Percentiles rank a stretch among this genome's conserved stretches.
These are phyloP conservation scores for Machimus atricapillus DNA, from an alignment of 2,888 invertebrate genomes.

Conservation along the genomic window DNA sequence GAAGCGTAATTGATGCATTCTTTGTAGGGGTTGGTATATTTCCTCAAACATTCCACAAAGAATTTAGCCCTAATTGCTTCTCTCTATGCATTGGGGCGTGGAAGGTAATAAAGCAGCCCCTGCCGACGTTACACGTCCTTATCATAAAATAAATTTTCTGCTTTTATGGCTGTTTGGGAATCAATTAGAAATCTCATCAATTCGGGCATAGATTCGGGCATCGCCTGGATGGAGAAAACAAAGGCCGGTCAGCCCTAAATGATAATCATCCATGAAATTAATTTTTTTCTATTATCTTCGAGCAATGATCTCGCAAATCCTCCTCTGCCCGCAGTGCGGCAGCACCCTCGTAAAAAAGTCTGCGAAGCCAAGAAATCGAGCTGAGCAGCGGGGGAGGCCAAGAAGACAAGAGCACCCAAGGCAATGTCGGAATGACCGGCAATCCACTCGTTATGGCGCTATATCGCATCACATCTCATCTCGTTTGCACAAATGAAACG, in stretches of 20 bases:
- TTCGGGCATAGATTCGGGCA: background rate
- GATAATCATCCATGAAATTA: conserved; percentile 38
- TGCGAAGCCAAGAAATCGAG: background rate
- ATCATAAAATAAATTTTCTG: conserved; percentile 16
- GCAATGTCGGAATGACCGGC: conserved; percentile 24
- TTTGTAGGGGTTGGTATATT: background rate
- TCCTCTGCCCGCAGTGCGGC: background rate
- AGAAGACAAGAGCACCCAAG: conserved; percentile 5
- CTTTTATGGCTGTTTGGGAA: conserved; percentile 16
- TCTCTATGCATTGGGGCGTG: background rate
- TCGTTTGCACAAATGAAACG: conserved; percentile 33
- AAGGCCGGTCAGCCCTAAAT: conserved; percentile 22
- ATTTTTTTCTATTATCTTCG: conserved; percentile 37
- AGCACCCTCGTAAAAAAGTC: conserved; percentile 13
- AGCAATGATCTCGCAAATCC: conserved; percentile 33
- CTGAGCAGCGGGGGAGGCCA: background rate
- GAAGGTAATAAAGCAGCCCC: background rate
- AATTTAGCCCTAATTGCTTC: background rate
- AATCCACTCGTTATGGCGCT: conserved; percentile 32
- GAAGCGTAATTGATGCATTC: no score
- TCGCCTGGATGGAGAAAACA: background rate
- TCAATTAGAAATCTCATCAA: conserved; percentile 39
- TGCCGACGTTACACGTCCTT: background rate
- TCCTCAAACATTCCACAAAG: background rate
- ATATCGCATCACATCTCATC: conserved; percentile 37